Evolutionary conservation across 2,888 invertebrate species (phyloP).

Genomic region (Microctonus hyperodae): DNA sequence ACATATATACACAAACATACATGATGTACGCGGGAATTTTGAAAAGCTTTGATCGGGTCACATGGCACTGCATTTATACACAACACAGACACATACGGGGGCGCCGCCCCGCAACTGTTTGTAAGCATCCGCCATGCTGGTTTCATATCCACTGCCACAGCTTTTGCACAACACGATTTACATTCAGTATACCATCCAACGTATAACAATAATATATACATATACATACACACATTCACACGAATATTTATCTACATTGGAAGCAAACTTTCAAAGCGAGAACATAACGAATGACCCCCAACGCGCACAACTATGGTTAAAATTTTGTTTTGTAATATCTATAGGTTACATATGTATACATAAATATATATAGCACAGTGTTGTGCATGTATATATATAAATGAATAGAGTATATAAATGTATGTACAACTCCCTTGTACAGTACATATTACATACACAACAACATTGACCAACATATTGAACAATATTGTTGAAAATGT

Average conservation of each 20-base stretch:
- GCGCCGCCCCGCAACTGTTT: slow-evolving; percentile 61
- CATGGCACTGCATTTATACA: slow-evolving; percentile 4
- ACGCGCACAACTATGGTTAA: background rate
- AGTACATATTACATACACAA: background rate
- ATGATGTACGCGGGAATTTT: slow-evolving; percentile 15
- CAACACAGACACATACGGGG: slow-evolving; percentile 16
- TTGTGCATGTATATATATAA: too few relatives aligned
- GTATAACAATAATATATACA: background rate
- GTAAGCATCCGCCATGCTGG: slow-evolving; percentile 63
- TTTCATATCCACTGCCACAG: slow-evolving; percentile 57
- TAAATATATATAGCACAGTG: background rate
- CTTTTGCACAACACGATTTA: slow-evolving; percentile 55
- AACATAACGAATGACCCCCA: slow-evolving; percentile 5
- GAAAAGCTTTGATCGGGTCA: slow-evolving; percentile 22
- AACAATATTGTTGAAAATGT: background rate
- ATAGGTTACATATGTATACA: background rate
- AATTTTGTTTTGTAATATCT: background rate
- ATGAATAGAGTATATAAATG: too few relatives aligned
- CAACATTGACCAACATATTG: background rate
- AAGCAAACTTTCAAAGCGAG: slow-evolving; percentile 1
- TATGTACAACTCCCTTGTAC: too few relatives aligned
- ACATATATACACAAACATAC: too few relatives aligned
- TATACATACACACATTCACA: background rate
- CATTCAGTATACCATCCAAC: slow-evolving; percentile 12
- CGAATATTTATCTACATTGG: too few relatives aligned